These are phyloP conservation scores for Heliothis peltigera DNA, from an alignment of 2,888 invertebrate genomes.

Conservation along the genomic window DNA sequence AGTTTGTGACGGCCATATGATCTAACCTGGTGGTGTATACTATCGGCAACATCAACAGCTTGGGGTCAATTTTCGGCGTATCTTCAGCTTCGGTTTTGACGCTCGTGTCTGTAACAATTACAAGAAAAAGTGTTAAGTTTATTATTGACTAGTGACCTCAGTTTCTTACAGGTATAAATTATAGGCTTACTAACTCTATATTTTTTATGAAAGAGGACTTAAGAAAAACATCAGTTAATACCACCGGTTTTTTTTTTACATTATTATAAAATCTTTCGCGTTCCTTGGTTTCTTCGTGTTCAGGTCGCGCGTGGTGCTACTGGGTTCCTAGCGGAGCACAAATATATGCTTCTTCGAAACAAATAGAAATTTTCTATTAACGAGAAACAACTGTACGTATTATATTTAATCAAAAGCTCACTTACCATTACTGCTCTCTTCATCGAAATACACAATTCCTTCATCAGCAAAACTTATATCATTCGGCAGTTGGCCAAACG, in stretches of 20 bases:
- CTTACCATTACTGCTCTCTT: slow-evolving; percentile 38
- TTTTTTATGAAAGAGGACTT: too few relatives aligned
- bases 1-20: slow-evolving; percentile 73
- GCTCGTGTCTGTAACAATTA: slow-evolving; percentile 26
- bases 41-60: slow-evolving; percentile 78
- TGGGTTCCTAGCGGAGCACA: too few relatives aligned
- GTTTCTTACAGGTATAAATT: not conserved
- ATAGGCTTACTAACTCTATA: too few relatives aligned
- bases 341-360: too few relatives aligned
- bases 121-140: not conserved
- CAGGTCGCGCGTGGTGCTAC: too few relatives aligned
- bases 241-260: too few relatives aligned
- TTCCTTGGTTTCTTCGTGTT: too few relatives aligned
- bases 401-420: not conserved
- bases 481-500: slow-evolving; percentile 59
- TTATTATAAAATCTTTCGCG: too few relatives aligned
- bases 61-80: slow-evolving; percentile 74
- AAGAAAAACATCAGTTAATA: too few relatives aligned
- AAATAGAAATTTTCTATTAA: too few relatives aligned
- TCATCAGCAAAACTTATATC: slow-evolving; percentile 73
- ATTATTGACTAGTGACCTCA: too few relatives aligned
- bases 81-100: slow-evolving; percentile 42
- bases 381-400: too few relatives aligned
- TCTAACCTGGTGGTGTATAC: slow-evolving; percentile 80
- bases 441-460: slow-evolving; percentile 58